phyloP scores from a whole-genome alignment of 1,140 invertebrate genomes.

The Cephus cinctus region DNA sequence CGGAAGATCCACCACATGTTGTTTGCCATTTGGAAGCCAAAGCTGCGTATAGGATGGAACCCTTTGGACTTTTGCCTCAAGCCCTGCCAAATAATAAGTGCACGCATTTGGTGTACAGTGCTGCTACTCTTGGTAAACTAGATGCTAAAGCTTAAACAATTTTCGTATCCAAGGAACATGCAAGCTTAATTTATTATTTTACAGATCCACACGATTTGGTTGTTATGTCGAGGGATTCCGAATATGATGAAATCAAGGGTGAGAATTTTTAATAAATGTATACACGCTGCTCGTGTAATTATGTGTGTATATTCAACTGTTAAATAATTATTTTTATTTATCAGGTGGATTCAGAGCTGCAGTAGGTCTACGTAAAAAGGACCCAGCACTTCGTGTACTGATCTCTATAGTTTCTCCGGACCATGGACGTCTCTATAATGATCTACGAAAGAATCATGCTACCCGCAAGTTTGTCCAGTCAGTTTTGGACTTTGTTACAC shows the following conservation, averaged over 20 bases:
- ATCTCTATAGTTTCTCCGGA: constrained; percentile 34
- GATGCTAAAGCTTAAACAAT: background rate
- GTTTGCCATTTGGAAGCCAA: constrained; percentile 71
- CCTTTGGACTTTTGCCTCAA: constrained; percentile 65
- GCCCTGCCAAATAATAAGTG: constrained; percentile 71
- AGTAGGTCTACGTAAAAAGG: constrained; percentile 54
- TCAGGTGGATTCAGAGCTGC: constrained; percentile 60
- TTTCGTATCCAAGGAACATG: too few relatives aligned
- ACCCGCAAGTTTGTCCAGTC: constrained; percentile 57
- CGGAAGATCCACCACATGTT: constrained; percentile 43
- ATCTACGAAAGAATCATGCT: constrained; percentile 35
- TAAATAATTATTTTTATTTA: constrained; percentile 8
- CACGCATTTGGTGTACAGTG: constrained; percentile 80
- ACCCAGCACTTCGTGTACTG: constrained; percentile 57
- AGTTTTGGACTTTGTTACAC: constrained; percentile 55
- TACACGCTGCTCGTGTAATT: too few relatives aligned
- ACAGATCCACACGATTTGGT: constrained; percentile 64
- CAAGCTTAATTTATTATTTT: constrained; percentile 14
- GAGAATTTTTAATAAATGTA: too few relatives aligned
- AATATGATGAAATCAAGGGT: constrained; percentile 60
- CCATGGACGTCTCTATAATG: constrained; percentile 16
- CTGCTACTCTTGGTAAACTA: constrained; percentile 59
- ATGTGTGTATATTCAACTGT: background rate
- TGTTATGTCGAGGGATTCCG: constrained; percentile 59
- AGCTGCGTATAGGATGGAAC: constrained; percentile 66